A percentile compares a stretch with the other conserved stretches of the same genome.
Conservation (phyloP, 35 echinoderm and acorn worm genomes). For the Apostichopus japonicus region DNA sequence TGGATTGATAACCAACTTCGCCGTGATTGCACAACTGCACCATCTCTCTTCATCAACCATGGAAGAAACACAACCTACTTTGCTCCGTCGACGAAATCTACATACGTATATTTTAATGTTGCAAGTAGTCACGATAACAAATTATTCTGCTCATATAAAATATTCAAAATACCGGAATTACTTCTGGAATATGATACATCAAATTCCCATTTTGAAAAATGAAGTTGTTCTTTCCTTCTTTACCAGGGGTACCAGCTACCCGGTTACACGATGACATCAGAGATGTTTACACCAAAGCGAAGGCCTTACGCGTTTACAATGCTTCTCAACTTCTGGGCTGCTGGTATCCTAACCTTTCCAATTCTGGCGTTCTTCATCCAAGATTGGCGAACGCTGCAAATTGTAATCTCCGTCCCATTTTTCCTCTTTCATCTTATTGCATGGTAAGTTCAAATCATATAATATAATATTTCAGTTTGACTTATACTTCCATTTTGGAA, state of each 20-base stretch:
- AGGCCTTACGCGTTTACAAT: conserved; percentile 33
- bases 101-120: no score
- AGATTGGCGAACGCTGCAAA: conserved; percentile 54
- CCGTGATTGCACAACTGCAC: no score
- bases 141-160: no score
- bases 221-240: no score
- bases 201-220: no score
- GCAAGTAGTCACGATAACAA: no score
- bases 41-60: no score
- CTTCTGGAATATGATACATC: no score
- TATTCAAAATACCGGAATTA: no score
- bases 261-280: conserved; percentile 50
- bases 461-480: not conserved
- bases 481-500: not conserved
- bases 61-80: no score
- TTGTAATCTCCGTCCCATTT: conserved; percentile 43
- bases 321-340: conserved; percentile 48
- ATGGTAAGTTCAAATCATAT: conserved; percentile 32
- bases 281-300: conserved; percentile 52
- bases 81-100: no score
- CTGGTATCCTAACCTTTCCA: conserved; percentile 52
- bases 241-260: conserved; percentile 46
- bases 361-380: conserved; percentile 51
- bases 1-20: no score
- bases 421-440: conserved; percentile 18